Percentiles rank a stretch among this genome's conserved stretches.
Conservation (phyloP, 2,888 invertebrate species). For the Drosophila mayaguana region DNA sequence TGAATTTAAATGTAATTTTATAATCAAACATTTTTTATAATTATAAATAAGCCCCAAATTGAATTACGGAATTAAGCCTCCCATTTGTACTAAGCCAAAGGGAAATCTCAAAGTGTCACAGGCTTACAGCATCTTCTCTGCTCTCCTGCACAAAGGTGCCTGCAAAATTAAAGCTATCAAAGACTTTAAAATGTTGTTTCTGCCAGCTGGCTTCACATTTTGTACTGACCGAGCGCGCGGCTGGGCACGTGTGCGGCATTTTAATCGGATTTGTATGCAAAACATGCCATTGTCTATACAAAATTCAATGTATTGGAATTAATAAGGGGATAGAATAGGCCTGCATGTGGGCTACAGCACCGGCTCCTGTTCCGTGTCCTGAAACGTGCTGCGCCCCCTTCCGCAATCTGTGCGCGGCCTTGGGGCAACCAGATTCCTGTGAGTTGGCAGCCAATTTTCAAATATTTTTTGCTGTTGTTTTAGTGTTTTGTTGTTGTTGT, state of each 20-base stretch:
- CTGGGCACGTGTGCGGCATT: conserved; percentile 47
- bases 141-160: not conserved
- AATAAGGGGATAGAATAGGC: conserved; percentile 55
- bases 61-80: too few species aligned
- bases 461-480: conserved; percentile 35
- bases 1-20: too few species aligned
- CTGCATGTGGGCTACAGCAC: conserved; percentile 2
- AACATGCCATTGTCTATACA: conserved; percentile 69
- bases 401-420: conserved; percentile 59
- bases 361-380: not conserved
- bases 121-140: not conserved
- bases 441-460: conserved; percentile 62
- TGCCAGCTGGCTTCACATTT: conserved; percentile 30
- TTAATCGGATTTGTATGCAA: conserved; percentile 70
- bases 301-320: conserved; percentile 78
- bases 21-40: too few species aligned
- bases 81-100: not conserved
- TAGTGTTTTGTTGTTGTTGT: conserved; percentile 6
- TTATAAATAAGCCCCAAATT: too few species aligned
- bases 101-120: not conserved
- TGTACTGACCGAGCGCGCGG: conserved; percentile 12
- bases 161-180: conserved; percentile 21
- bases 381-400: not conserved
- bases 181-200: conserved; percentile 44
- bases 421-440: conserved; percentile 44